phyloP scores from a whole-genome alignment of 2,888 invertebrate genomes.

The Aporophyla nigra region DNA sequence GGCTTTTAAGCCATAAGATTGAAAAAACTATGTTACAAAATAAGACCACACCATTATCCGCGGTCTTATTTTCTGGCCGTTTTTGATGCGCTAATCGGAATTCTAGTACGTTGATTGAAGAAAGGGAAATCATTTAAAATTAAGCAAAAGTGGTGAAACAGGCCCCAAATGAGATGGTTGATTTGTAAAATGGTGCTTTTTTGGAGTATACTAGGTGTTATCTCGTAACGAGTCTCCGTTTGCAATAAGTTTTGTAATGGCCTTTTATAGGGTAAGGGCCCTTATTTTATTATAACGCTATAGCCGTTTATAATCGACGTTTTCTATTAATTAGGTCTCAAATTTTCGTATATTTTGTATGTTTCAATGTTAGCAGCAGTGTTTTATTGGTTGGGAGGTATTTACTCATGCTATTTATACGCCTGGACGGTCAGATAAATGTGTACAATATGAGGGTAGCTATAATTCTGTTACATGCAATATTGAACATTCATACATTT shows the following conservation, averaged over 20 bases:
- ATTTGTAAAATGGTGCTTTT: slow-evolving; percentile 68
- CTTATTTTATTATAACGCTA: slow-evolving; percentile 50
- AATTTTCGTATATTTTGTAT: slow-evolving; percentile 61
- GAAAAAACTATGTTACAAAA: too few relatives aligned
- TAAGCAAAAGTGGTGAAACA: slow-evolving; percentile 54
- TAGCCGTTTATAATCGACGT: slow-evolving; percentile 40
- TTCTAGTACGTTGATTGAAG: too few relatives aligned
- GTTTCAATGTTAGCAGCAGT: slow-evolving; percentile 39
- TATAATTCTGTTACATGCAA: slow-evolving; percentile 33
- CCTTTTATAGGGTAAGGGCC: slow-evolving; percentile 62
- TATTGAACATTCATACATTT: slow-evolving; percentile 3
- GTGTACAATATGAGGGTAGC: slow-evolving; percentile 55
- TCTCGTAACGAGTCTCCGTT: slow-evolving; percentile 47
- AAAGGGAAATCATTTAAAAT: slow-evolving; percentile 1
- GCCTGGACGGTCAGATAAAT: slow-evolving; percentile 55
- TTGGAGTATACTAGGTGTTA: slow-evolving; percentile 51
- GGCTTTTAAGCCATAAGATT: too few relatives aligned
- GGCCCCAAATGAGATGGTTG: slow-evolving; percentile 49
- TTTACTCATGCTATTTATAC: slow-evolving; percentile 41
- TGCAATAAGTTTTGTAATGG: slow-evolving; percentile 57
- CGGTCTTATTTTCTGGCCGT: too few relatives aligned
- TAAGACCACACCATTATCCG: too few relatives aligned
- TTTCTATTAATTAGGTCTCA: slow-evolving; percentile 24
- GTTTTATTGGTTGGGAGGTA: slow-evolving; percentile 28
- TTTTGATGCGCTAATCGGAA: too few relatives aligned